A percentile compares a stretch with the other conserved stretches of the same genome.
Evolutionary conservation across 1,140 invertebrate species (phyloP).

Genomic region (Micrasema longulum): DNA sequence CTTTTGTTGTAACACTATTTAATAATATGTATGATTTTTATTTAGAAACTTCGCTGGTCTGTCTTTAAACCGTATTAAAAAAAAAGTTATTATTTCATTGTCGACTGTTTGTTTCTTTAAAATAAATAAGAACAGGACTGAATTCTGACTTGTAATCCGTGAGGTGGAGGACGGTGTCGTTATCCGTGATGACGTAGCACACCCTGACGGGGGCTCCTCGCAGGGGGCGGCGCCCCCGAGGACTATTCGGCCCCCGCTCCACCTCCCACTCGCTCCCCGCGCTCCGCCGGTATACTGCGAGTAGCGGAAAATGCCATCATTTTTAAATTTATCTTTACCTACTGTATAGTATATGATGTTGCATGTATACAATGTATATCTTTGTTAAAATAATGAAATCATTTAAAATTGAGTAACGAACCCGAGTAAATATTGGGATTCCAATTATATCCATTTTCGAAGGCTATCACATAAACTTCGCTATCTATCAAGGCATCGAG

Average conservation of each 20-base stretch:
- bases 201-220: constrained; percentile 25
- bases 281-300: background rate
- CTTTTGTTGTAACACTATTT: no score
- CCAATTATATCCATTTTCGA: background rate
- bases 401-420: background rate
- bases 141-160: constrained; percentile 62
- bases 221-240: constrained; percentile 63
- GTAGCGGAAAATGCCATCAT: no score
- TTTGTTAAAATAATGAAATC: no score
- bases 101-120: no score
- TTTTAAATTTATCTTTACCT: no score
- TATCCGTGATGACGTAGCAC: constrained; percentile 62
- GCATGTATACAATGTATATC: no score
- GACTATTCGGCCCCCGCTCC: constrained; percentile 37
- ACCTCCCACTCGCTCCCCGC: background rate
- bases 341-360: no score
- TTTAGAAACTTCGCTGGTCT: no score
- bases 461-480: background rate
- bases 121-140: no score
- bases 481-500: background rate
- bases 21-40: no score
- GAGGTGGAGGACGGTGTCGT: constrained; percentile 67
- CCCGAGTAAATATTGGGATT: background rate
- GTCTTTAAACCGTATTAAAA: no score
- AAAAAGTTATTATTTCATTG: no score